phyloP scores from a whole-genome alignment of 2,888 invertebrate genomes.

The Prosopocoilus inquinatus region DNA sequence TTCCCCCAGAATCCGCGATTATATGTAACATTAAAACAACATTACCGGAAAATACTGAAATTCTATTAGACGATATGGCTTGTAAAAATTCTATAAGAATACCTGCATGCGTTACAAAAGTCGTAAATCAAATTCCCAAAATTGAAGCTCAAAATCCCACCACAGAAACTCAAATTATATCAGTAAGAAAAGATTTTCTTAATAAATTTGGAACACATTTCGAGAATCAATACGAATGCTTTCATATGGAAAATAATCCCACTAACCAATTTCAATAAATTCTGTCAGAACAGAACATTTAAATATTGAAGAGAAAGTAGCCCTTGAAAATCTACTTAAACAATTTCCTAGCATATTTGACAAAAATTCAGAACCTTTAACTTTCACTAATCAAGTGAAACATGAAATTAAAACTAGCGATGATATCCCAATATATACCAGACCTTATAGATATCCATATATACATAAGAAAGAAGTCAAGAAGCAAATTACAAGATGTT shows the following conservation, averaged over 20 bases:
- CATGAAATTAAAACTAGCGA: constrained; percentile 11
- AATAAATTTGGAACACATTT: background rate
- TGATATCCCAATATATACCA: constrained; percentile 4
- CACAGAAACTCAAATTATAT: constrained; percentile 1
- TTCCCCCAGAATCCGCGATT: background rate
- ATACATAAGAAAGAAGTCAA: constrained; percentile 10
- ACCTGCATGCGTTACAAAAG: constrained; percentile 1
- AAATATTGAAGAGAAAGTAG: constrained; percentile 11
- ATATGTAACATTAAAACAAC: constrained; percentile 1
- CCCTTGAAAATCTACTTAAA: constrained; percentile 5
- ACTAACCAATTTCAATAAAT: background rate
- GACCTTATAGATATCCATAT: constrained; percentile 12
- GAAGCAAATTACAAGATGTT: constrained; percentile 16
- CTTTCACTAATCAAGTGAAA: constrained; percentile 10
- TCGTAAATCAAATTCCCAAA: constrained; percentile 1
- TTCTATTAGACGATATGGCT: background rate
- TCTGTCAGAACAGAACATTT: constrained; percentile 6
- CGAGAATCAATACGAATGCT: constrained; percentile 9
- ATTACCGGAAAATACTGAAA: constrained; percentile 5
- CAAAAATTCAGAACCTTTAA: background rate
- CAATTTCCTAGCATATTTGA: constrained; percentile 10
- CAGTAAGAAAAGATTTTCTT: background rate
- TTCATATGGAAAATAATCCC: constrained; percentile 1
- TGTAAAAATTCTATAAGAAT: background rate
- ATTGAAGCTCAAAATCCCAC: constrained; percentile 3